A percentile compares a stretch with the other conserved stretches of the same genome.
Evolutionary conservation across 2,113 vertebrate species (phyloP).

Genomic region (Amazona guildingii): DNA sequence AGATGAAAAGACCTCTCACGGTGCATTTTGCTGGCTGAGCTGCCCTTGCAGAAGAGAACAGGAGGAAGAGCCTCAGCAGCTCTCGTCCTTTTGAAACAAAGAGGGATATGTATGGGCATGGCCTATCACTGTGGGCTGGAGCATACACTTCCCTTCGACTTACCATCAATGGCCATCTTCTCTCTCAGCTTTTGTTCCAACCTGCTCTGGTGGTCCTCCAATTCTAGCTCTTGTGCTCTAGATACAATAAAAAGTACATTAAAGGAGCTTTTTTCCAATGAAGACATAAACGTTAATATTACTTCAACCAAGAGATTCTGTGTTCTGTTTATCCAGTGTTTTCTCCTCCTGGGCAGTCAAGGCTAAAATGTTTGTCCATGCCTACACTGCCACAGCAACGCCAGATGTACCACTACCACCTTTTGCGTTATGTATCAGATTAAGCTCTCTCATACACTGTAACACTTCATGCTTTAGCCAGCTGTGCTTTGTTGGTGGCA

Average conservation of each 20-base stretch:
- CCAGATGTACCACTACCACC: neutral
- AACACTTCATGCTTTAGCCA: neutral
- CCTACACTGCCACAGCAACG: neutral
- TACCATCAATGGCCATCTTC: constrained; percentile 85
- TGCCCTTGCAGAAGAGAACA: neutral
- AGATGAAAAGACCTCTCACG: neutral
- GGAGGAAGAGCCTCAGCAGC: neutral
- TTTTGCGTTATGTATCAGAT: neutral
- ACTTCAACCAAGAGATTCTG: neutral
- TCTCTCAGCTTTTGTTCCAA: constrained; percentile 83
- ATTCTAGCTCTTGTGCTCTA: constrained; percentile 90
- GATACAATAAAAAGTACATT: neutral
- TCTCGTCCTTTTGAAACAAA: neutral
- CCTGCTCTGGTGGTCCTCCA: constrained; percentile 90
- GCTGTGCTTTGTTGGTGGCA: neutral
- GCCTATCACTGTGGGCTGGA: neutral
- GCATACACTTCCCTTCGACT: neutral
- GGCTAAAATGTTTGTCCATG: neutral
- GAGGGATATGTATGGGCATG: fast-evolving
- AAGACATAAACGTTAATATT: neutral
- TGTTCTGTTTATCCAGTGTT: neutral
- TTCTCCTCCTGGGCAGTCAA: neutral
- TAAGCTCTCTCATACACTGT: neutral
- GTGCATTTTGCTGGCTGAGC: neutral
- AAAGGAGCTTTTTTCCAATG: neutral